Conservation (phyloP, 1,140 invertebrate genomes). For the Meloidogyne chitwoodi region DNA sequence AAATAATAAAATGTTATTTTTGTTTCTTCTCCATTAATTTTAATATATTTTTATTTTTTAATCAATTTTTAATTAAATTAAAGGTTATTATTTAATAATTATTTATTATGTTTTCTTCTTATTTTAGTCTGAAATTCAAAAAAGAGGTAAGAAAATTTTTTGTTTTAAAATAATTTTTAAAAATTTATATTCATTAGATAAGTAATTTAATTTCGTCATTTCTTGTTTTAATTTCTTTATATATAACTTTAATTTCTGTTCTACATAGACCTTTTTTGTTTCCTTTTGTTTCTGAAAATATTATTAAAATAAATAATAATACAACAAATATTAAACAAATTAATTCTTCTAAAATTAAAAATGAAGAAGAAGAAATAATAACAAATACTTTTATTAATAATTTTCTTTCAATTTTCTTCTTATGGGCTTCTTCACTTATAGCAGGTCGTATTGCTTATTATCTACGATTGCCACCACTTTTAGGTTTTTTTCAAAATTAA, state of each 20-base stretch:
- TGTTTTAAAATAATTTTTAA: neutral
- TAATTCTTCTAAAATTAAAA: neutral
- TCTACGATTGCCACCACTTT: conserved; percentile 34
- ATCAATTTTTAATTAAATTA: no score
- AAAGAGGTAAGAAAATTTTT: neutral
- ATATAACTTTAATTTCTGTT: neutral
- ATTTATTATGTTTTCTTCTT: no score
- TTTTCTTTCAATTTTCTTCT: conserved; percentile 38
- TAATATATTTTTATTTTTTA: no score
- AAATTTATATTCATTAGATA: neutral
- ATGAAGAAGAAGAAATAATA: neutral
- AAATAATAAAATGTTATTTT: no score
- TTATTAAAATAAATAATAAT: neutral
- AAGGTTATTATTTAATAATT: no score
- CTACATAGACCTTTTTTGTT: neutral
- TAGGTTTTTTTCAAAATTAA: conserved; percentile 32
- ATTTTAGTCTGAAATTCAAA: neutral
- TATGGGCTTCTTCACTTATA: conserved; percentile 35
- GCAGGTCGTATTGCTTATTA: conserved; percentile 20
- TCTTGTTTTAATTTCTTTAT: neutral
- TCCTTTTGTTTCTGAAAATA: neutral
- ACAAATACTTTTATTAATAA: neutral
- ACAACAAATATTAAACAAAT: conserved; percentile 1
- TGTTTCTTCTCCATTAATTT: no score
- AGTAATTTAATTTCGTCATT: neutral